A percentile compares a stretch with the other conserved stretches of the same genome.
Conservation (phyloP, 2,888 invertebrate species). For the Heliothis peltigera region DNA sequence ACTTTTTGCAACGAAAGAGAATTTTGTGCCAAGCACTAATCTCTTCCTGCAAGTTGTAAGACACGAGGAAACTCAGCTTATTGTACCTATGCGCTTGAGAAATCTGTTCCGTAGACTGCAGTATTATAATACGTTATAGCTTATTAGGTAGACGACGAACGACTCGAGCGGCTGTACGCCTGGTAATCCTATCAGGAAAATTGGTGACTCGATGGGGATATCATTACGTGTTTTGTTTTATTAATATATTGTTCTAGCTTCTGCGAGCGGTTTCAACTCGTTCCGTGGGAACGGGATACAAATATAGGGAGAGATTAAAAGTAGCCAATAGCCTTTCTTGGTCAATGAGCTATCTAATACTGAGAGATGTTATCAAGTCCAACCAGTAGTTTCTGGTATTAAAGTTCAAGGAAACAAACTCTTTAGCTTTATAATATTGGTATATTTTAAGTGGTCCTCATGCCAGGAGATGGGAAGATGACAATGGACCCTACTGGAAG, state of each 20-base stretch:
- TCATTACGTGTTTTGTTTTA: conserved; percentile 7
- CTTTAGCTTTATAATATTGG: too few species aligned
- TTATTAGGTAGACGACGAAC: conserved; percentile 40
- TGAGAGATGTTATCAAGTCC: too few species aligned
- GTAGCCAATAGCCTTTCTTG: too few species aligned
- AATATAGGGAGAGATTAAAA: too few species aligned
- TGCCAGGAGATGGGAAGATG: too few species aligned
- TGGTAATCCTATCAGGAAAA: conserved; percentile 46
- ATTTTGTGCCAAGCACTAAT: conserved; percentile 36
- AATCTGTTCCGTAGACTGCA: conserved; percentile 29
- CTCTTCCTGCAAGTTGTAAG: conserved; percentile 30
- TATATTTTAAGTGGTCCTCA: too few species aligned
- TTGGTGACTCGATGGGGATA: conserved; percentile 30
- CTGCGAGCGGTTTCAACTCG: too few species aligned
- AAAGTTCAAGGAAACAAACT: too few species aligned
- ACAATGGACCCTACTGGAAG: too few species aligned
- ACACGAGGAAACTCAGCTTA: conserved; percentile 20
- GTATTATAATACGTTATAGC: conserved; percentile 42
- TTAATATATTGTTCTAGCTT: neutral
- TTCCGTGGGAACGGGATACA: too few species aligned
- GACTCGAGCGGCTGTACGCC: conserved; percentile 28
- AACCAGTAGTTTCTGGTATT: too few species aligned
- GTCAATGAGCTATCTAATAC: too few species aligned
- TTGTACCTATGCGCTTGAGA: conserved; percentile 49
- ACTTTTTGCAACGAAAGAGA: conserved; percentile 30